A percentile compares a stretch with the other conserved stretches of the same genome.
These are phyloP conservation scores for Megamerina dolium DNA, from an alignment of 2,888 invertebrate genomes.

Conservation along the genomic window DNA sequence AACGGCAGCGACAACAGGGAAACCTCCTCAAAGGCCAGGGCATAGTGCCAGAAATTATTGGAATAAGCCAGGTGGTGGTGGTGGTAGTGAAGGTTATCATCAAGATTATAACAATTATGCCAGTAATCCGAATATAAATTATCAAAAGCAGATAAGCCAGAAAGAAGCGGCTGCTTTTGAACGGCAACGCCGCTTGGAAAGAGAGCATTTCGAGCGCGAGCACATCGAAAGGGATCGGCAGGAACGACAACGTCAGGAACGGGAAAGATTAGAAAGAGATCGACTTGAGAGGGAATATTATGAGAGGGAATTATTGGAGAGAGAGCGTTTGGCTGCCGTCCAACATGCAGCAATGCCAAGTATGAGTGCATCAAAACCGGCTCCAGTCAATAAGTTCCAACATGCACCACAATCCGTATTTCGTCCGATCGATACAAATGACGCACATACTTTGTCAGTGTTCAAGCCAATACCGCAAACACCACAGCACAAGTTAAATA, in stretches of 20 bases:
- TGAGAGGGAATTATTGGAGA: slow-evolving; percentile 28
- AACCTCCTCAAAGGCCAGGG: slow-evolving; percentile 48
- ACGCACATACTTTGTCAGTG: slow-evolving; percentile 29
- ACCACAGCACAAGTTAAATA: slow-evolving; percentile 21
- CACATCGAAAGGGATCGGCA: slow-evolving; percentile 19
- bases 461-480: slow-evolving; percentile 39
- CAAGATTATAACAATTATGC: slow-evolving; percentile 3
- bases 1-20: slow-evolving; percentile 44
- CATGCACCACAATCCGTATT: slow-evolving; percentile 75
- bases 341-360: slow-evolving; percentile 35
- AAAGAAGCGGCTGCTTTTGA: slow-evolving; percentile 32
- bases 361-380: slow-evolving; percentile 48
- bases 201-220: slow-evolving; percentile 31
- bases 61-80: slow-evolving; percentile 55
- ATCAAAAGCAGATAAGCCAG: slow-evolving; percentile 20
- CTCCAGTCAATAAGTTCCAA: slow-evolving; percentile 63
- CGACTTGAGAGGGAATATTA: slow-evolving; percentile 49
- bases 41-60: slow-evolving; percentile 55
- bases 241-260: slow-evolving; percentile 21
- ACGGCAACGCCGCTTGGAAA: slow-evolving; percentile 46
- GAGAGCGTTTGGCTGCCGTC: slow-evolving; percentile 23
- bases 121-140: slow-evolving; percentile 15
- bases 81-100: slow-evolving; percentile 27
- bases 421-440: slow-evolving; percentile 51
- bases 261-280: slow-evolving; percentile 23